phyloP scores from a whole-genome alignment of 2,888 invertebrate genomes.

The Anarsia innoxiella region DNA sequence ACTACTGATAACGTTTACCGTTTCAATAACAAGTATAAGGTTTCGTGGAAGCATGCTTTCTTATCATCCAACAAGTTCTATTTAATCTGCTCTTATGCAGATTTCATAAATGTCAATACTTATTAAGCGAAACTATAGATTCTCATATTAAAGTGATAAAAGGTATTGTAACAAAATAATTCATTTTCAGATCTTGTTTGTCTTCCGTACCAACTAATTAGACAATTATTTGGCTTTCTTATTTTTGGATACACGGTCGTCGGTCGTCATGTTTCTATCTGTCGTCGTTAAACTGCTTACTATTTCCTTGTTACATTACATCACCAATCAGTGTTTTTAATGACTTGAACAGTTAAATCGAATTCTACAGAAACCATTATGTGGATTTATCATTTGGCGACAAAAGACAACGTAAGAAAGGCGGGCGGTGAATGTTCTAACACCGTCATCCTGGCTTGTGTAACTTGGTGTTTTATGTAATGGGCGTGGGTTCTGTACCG shows the following conservation, averaged over 20 bases:
- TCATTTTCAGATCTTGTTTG: too few species aligned
- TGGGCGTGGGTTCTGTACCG: constrained; percentile 20
- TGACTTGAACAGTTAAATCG: constrained; percentile 12
- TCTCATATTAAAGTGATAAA: too few species aligned
- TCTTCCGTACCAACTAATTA: too few species aligned
- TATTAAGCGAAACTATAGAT: too few species aligned
- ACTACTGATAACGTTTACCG: constrained; percentile 15
- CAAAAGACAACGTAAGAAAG: constrained; percentile 16
- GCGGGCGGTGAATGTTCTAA: constrained; percentile 18
- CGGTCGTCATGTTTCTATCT: too few species aligned
- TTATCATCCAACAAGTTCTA: background rate
- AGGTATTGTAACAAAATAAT: too few species aligned
- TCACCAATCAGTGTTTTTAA: constrained; percentile 3
- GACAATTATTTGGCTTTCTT: too few species aligned
- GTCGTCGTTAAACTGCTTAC: constrained; percentile 1
- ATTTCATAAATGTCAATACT: too few species aligned
- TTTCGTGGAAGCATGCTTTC: constrained; percentile 7
- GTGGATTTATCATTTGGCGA: constrained; percentile 12
- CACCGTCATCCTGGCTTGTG: constrained; percentile 23
- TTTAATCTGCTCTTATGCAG: too few species aligned
- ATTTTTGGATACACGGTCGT: too few species aligned
- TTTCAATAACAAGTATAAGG: constrained; percentile 11
- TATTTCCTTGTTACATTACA: constrained; percentile 12
- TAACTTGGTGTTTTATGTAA: constrained; percentile 23
- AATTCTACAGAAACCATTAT: constrained; percentile 9